Base-by-base conservation (phyloP, 2,113 vertebrate species). In the Perca fluviatilis region DNA sequence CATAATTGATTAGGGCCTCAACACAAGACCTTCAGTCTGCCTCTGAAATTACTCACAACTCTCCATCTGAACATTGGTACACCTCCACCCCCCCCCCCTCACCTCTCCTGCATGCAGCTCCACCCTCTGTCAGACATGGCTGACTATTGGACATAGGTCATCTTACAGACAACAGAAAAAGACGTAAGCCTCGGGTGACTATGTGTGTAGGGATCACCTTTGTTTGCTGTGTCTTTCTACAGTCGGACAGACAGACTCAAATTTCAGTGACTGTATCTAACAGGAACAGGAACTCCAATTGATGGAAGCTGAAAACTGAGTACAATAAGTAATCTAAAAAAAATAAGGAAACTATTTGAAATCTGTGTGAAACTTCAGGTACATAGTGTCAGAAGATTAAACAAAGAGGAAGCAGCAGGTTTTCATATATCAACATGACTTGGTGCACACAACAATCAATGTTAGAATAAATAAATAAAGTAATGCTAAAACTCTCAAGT, bases 1-100 rank as follows among this genome's bases (percentile, higher is more conserved):
- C 88, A 90, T 85, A 91, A 89, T 84, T 89, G 86, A 93, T 89
- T 86, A 84, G 65, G 69, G 54, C 33, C 75, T 77, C 68, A 80
- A 86, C 72, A 76, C 74, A 53, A 79, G 82, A 83, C 83, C 75
- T 77, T 75, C 47, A 79, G 66, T 77, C 76, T 21, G 56, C 75
- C 61, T 75, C 74, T 83, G 58, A 88, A 82, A 72, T 72, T 73
- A 80, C 66, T 84, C 77, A 68, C 63, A 70, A 19, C 58, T 71
- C 60, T 80, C 25, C 56, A 73, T 66, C 49, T 36, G 36, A 63
- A 70, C 56, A 67, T 25, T 47, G 33, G 56, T 60, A 63, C 72
- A 82, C 72, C 49, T 71, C 56, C 53, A 71, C 33, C 43, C 25
- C 2, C 2, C 2, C 27, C 71, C 6, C 72, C 46, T 64, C 84